Conservation (phyloP, 2,888 invertebrate genomes). For the Drepana falcataria region DNA sequence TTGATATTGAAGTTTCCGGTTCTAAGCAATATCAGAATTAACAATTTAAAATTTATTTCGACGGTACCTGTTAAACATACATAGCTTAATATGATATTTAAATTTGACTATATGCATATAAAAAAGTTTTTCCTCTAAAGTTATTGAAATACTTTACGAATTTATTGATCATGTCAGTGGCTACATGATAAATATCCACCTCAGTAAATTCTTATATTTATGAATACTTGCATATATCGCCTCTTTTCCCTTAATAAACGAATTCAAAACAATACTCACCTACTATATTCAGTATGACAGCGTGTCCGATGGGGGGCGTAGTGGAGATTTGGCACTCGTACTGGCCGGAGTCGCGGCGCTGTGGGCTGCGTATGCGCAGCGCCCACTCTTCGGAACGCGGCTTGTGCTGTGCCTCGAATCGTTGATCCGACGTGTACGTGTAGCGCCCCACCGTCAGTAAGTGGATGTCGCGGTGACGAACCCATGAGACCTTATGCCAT, state of each 20-base stretch:
- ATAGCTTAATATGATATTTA: no score
- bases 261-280: conserved; percentile 80
- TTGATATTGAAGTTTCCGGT: conserved; percentile 88
- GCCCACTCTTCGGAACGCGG: conserved; percentile 94
- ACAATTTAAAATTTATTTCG: no score
- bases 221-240: no score
- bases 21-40: conserved; percentile 76
- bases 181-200: no score
- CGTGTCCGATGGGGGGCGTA: conserved; percentile 91
- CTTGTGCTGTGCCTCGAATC: conserved; percentile 89
- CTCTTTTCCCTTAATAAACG: no score
- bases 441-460: conserved; percentile 92
- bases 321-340: conserved; percentile 96
- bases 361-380: conserved; percentile 80
- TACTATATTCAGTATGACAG: conserved; percentile 88
- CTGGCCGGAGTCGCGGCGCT: conserved; percentile 91
- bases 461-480: conserved; percentile 93
- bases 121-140: no score
- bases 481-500: conserved; percentile 98
- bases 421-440: conserved; percentile 90
- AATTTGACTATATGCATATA: no score
- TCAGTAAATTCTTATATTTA: no score
- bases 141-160: no score
- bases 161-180: no score
- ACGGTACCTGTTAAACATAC: no score